phyloP scores from a whole-genome alignment of 2,888 invertebrate species.

The Lydus trimaculatus region DNA sequence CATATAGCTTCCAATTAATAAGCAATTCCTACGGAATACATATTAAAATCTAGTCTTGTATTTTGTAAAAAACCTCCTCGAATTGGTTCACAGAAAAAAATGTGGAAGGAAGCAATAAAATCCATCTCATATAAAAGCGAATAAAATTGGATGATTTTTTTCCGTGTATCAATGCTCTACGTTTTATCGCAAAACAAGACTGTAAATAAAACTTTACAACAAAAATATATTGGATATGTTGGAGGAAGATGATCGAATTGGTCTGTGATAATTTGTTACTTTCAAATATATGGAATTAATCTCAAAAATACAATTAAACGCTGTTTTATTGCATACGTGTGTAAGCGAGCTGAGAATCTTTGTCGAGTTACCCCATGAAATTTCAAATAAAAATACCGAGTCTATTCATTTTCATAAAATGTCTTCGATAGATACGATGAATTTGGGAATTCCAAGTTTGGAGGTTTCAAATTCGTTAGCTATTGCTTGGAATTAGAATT shows the following conservation, averaged over 20 bases:
- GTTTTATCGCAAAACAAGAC: background rate
- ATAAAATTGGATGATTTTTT: conserved; percentile 1
- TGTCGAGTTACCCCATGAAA: background rate
- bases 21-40: background rate
- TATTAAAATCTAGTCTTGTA: background rate
- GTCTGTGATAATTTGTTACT: background rate
- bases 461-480: background rate
- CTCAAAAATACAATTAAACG: background rate
- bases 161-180: background rate
- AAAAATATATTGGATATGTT: background rate
- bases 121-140: background rate
- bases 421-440: background rate
- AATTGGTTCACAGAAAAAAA: too few relatives aligned
- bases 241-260: background rate
- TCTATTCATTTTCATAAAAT: too few relatives aligned
- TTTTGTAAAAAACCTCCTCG: too few relatives aligned
- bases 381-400: background rate
- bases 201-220: background rate
- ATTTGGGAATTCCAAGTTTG: background rate
- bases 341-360: background rate
- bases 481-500: background rate
- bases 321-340: background rate
- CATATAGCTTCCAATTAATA: background rate
- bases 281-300: background rate
- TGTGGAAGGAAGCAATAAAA: background rate